Evolutionary conservation across 2,797 vertebrate genomes (phyloP).

Genomic region (Notoglanidium macrostoma): DNA sequence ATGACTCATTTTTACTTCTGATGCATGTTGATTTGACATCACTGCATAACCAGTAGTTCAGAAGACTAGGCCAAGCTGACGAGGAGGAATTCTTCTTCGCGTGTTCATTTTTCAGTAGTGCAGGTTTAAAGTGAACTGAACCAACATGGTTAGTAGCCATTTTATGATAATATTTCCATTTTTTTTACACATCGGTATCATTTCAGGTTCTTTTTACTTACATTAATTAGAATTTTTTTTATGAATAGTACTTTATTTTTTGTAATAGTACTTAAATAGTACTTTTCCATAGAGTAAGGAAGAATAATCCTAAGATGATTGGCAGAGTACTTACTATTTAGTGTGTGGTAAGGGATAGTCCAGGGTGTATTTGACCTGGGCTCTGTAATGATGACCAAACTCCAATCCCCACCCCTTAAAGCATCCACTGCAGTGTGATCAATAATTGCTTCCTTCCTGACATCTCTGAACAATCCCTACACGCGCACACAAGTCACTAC

Average conservation of each 20-base stretch:
- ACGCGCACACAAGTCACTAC: not conserved
- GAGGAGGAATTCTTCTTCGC: no score
- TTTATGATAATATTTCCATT: not conserved
- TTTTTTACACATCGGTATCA: not conserved
- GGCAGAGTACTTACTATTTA: not conserved
- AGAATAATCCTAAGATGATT: not conserved
- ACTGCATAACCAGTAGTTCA: no score
- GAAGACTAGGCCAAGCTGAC: no score
- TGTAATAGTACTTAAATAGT: not conserved
- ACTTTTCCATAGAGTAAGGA: not conserved
- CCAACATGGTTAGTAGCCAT: not conserved
- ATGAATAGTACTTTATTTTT: no score
- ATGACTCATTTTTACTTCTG: no score
- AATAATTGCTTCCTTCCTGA: not conserved
- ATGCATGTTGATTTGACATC: no score
- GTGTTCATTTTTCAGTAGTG: no score
- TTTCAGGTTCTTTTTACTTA: not conserved
- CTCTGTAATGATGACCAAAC: not conserved
- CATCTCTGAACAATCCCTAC: not conserved
- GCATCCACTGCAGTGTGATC: conserved; percentile 5
- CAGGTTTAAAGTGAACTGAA: not conserved
- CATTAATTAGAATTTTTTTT: not conserved
- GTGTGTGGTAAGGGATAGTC: not conserved
- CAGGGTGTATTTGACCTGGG: not conserved
- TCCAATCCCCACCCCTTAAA: no score